Base-by-base conservation (phyloP, 2,797 vertebrate species). In the Peromyscus attwateri region DNA sequence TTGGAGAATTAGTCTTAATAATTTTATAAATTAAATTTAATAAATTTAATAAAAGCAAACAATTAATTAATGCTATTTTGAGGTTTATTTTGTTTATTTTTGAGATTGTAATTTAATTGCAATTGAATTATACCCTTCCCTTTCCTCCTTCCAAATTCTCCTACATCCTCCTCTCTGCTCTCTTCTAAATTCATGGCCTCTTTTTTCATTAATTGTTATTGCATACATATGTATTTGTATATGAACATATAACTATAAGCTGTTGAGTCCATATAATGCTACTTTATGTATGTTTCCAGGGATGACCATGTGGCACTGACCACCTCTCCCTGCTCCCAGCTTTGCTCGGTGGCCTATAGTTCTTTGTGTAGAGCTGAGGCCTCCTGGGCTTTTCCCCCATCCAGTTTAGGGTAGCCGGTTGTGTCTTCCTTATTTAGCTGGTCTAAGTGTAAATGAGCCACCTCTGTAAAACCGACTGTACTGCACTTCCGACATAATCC, bases 381-480 rank as follows among this genome's bases (percentile, higher is more conserved):
- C n/a, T 71, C 17, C 16, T 23, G 23, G 71, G 10, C 19, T 40
- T 40, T 31, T 73, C 10, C 21, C 80, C 80, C 1, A 10, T 64
- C 37, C 81, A 11, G 37, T 62, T 43, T 83, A 4, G 8, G 2
- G 0, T 64, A 37, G 43, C 19, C 13, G 0, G 1, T 17, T 3
- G 14, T 43, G 14, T 82, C n/a, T 17, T 25, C 71, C 25, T 83
- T 40, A 64, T 40, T 40, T 23, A 23, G 6, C 31, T 84, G 68
- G 88, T 85, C 34, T 19, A 49, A 90, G 29, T 64, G 43, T 46
- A 95, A 89, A 80, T 64, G 37, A 1, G 27, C 46, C 92, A 77
- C 75, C 17, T 80, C 80, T 77, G 1, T 84, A 80, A 80, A 68
- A 11, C 52, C 89, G 79, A 64, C 34, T 71, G 16, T 29, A 76